These are phyloP conservation scores for Naja naja DNA, from an alignment of 2,113 vertebrate genomes.

Conservation along the genomic window DNA sequence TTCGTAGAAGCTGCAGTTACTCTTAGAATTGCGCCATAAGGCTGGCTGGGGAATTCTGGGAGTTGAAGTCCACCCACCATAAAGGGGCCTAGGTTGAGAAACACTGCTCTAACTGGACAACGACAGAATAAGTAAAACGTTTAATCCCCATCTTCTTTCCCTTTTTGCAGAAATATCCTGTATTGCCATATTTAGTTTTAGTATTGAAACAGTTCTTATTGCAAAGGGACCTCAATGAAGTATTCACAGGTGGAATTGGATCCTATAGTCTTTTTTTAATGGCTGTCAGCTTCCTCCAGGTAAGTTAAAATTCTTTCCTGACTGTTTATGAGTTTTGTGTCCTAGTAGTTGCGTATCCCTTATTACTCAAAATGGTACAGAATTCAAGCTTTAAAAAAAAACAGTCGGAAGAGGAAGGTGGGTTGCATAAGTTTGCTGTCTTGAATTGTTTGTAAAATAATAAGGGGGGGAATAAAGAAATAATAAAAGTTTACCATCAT, in stretches of 20 bases:
- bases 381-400: not conserved
- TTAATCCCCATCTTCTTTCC: not conserved
- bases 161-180: conserved; percentile 90
- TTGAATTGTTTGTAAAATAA: not conserved
- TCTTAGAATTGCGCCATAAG: not conserved
- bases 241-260: conserved; percentile 96
- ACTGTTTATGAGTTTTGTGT: too few species aligned
- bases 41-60: not conserved
- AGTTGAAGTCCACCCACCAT: not conserved
- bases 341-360: not conserved
- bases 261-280: conserved; percentile 99
- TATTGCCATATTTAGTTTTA: conserved; percentile 94
- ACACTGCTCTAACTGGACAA: not conserved
- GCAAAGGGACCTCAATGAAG: conserved; percentile 97
- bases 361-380: not conserved
- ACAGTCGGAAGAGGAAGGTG: not conserved
- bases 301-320: conserved; percentile 50
- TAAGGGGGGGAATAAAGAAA: not conserved
- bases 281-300: conserved; percentile 98
- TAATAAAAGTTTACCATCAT: not conserved
- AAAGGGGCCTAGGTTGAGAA: not conserved
- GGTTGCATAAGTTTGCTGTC: not conserved
- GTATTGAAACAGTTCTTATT: conserved; percentile 98
- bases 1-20: not conserved
- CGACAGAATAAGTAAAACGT: not conserved